A percentile compares a stretch with the other conserved stretches of the same genome.
Evolutionary conservation across 2,113 vertebrate genomes (phyloP).

Genomic region (Boulengeromyrus knoepffleri): DNA sequence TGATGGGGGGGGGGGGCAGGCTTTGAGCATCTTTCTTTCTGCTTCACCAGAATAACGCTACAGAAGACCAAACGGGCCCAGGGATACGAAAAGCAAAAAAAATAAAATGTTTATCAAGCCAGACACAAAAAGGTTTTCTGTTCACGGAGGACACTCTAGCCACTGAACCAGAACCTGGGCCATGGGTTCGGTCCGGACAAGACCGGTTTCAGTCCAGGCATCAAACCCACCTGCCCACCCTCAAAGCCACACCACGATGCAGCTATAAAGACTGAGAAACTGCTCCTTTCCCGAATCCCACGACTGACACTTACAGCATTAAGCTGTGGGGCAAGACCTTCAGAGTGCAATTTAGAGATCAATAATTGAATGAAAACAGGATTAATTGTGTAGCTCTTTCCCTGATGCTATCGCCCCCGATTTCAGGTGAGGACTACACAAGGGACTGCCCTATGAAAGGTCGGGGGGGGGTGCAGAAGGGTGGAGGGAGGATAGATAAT

Average conservation of each 20-base stretch:
- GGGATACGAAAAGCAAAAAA: slow-evolving; percentile 10
- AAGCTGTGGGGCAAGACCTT: neutral
- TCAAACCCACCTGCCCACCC: neutral
- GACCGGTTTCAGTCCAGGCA: neutral
- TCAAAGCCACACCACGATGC: neutral
- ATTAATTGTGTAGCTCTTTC: slow-evolving; percentile 5
- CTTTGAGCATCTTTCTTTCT: slow-evolving; percentile 3
- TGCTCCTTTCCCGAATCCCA: neutral
- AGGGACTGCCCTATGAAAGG: slow-evolving; percentile 20
- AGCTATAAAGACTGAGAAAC: neutral
- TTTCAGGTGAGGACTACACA: slow-evolving; percentile 36
- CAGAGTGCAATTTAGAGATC: slow-evolving; percentile 9
- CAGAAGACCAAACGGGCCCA: neutral
- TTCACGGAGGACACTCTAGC: slow-evolving; percentile 8
- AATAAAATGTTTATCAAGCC: slow-evolving; percentile 3
- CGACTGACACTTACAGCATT: neutral
- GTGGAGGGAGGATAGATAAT: slow-evolving; percentile 50
- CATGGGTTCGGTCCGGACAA: neutral
- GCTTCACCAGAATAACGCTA: slow-evolving; percentile 3
- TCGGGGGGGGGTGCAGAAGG: neutral
- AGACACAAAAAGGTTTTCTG: slow-evolving; percentile 13
- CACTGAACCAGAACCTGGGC: neutral
- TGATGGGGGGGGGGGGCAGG: neutral
- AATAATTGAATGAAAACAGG: slow-evolving; percentile 3
- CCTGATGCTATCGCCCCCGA: slow-evolving; percentile 8